Base-by-base conservation (phyloP, 2,113 vertebrate species). In the Ciconia boyciana region DNA sequence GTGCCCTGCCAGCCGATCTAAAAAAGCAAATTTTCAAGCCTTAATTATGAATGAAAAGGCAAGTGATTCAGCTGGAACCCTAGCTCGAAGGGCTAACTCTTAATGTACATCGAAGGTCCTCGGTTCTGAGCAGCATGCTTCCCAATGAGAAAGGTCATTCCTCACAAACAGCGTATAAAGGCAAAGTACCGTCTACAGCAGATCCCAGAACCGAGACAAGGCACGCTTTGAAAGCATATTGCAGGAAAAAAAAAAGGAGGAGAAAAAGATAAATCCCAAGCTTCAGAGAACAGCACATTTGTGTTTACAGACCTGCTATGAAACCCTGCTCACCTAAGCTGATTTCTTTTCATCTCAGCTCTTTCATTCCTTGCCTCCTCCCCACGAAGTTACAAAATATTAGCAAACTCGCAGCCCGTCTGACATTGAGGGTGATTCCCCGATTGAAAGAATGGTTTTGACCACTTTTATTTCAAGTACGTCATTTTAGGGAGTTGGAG, bases 401-500 rank as follows among this genome's bases (percentile, higher is more conserved):
- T 58, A 97, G 78, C 94, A 97, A 97, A 98, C 96, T 97, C 95
- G 87, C 41, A 96, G 94, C 93, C 96, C 94, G 90, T 93, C 95
- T 97, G 93, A 97, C 97, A 97, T 75, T 62, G 95, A 97, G 92
- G 97, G 97, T 96, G 95, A 97, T 96, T 96, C 90, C 97, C 97
- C 94, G 94, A 76, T 13, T 94, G 95, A 94, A 96, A 94, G 44
- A 93, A 51, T 96, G 95, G 83, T 92, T 97, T 97, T 95, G 97
- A 97, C 90, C 94, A 97, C 83, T 96, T 97, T 98, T 96, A 96
- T 97, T 97, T 96, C 96, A 98, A 98, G 97, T 98, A 98, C 98
- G 98, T 98, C 98, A 98, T 97, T 98, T 96, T 93, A 95, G 97
- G 96, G 96, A 98, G 97, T 89, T 98, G 97, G 96, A 97, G 96